Evolutionary conservation across 2,888 invertebrate genomes (phyloP).

Genomic region (Acleris sparsana): DNA sequence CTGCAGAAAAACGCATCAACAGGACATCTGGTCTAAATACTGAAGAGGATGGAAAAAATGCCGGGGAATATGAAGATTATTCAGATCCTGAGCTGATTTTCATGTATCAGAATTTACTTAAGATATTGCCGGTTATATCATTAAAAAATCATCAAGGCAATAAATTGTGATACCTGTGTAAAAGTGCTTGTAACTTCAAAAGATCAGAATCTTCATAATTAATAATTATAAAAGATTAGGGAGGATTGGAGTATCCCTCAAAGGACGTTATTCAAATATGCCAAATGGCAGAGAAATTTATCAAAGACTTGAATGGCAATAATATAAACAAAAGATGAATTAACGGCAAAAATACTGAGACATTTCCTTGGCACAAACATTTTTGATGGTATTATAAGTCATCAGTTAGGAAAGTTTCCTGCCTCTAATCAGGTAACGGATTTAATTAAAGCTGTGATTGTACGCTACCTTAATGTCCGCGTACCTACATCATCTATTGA

Average conservation of each 20-base stretch:
- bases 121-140: constrained; percentile 12
- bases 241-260: neutral
- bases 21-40: neutral
- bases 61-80: neutral
- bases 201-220: constrained; percentile 12
- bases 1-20: neutral
- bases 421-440: constrained; percentile 7
- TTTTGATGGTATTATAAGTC: neutral
- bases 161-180: constrained; percentile 12
- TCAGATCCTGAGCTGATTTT: neutral
- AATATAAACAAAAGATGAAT: neutral
- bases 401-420: neutral
- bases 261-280: neutral
- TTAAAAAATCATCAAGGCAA: neutral
- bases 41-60: neutral
- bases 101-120: neutral
- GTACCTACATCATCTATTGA: constrained; percentile 6
- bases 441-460: constrained; percentile 7
- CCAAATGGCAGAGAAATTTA: neutral
- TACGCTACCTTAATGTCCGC: constrained; percentile 1
- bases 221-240: neutral
- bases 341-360: neutral
- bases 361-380: constrained; percentile 2
- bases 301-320: neutral
- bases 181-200: constrained; percentile 3